These are phyloP conservation scores for Proteles cristata DNA, from an alignment of 2,113 vertebrate species.

Conservation along the genomic window DNA sequence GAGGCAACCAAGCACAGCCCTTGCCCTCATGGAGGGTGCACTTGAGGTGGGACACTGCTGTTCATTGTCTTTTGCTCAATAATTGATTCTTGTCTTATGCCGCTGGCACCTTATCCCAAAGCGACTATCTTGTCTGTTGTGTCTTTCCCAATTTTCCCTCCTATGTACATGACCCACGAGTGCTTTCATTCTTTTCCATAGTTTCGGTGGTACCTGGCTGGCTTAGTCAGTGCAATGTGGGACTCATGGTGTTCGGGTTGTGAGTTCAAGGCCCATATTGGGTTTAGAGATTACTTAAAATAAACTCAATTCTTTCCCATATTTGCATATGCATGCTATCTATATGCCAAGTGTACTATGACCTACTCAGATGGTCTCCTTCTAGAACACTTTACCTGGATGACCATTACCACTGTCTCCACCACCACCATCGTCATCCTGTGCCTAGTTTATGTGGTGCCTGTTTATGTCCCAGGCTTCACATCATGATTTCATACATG, in stretches of 20 bases:
- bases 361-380: background rate
- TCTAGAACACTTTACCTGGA: background rate
- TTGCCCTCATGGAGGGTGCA: background rate
- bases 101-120: background rate
- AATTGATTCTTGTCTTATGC: background rate
- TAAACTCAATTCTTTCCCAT: background rate
- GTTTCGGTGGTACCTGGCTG: background rate
- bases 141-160: background rate
- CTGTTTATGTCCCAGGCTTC: background rate
- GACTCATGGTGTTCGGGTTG: background rate
- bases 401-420: background rate
- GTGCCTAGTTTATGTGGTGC: background rate
- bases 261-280: background rate
- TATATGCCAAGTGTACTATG: background rate
- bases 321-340: background rate
- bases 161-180: accelerated
- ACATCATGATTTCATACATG: background rate
- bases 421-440: too few relatives aligned
- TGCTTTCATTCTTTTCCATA: background rate
- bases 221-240: background rate
- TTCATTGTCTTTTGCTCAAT: background rate
- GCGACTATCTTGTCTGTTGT: background rate
- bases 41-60: background rate
- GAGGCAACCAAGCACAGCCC: background rate
- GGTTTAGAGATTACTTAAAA: background rate